Conservation (phyloP, 2,888 invertebrate species). For the Blera fallax region DNA sequence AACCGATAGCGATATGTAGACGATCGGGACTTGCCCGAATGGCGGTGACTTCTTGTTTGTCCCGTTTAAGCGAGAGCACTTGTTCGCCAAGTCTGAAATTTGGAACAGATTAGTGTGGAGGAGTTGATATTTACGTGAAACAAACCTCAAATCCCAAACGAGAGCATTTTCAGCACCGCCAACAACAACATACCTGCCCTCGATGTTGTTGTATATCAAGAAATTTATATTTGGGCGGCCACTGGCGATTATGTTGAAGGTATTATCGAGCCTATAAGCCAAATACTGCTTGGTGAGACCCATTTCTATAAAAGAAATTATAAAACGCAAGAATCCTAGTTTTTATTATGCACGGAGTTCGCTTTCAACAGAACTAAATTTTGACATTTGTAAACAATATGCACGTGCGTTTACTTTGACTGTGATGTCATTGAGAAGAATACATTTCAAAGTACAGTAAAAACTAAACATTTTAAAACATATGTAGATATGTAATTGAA, state of each 20-base stretch:
- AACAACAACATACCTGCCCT: constrained; percentile 93
- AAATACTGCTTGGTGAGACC: constrained; percentile 97
- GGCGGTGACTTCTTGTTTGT: constrained; percentile 90
- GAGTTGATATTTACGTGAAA: neutral
- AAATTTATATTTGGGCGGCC: constrained; percentile 90
- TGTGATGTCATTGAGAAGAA: neutral
- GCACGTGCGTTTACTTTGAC: constrained; percentile 18
- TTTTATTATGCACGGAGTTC: neutral
- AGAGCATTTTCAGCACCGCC: constrained; percentile 96
- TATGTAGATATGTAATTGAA: no score
- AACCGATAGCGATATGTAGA: constrained; percentile 93
- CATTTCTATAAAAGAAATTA: constrained; percentile 84
- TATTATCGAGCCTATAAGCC: constrained; percentile 91
- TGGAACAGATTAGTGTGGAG: neutral
- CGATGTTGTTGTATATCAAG: constrained; percentile 88
- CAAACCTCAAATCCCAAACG: constrained; percentile 94
- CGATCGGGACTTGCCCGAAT: constrained; percentile 90
- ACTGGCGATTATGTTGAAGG: constrained; percentile 94
- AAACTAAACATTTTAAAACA: no score
- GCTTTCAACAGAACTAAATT: neutral
- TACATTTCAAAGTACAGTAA: neutral
- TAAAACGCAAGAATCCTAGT: no score
- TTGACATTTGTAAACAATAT: constrained; percentile 55
- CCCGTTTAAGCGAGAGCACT: constrained; percentile 90
- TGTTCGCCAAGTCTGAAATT: constrained; percentile 82